A percentile compares a stretch with the other conserved stretches of the same genome.
Evolutionary conservation across 1,140 invertebrate genomes (phyloP).

Genomic region (Nomia melanderi): DNA sequence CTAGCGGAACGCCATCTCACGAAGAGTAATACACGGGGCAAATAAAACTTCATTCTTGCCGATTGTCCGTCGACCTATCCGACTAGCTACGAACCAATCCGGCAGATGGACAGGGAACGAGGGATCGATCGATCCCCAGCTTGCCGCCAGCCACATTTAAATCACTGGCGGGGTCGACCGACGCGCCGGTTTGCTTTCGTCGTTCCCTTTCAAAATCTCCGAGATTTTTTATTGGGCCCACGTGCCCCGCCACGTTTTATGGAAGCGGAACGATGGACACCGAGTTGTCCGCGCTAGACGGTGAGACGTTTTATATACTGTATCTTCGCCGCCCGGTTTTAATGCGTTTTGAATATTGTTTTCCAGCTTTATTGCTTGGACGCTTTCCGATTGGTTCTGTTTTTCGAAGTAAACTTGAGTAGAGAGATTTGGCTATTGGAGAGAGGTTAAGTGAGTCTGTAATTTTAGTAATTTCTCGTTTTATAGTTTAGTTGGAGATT

Average conservation of each 20-base stretch:
- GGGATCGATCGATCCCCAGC: conserved; percentile 54
- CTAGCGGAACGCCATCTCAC: conserved; percentile 46
- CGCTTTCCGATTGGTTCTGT: no score
- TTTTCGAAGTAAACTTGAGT: no score
- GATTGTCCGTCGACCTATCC: conserved; percentile 59
- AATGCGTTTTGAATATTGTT: no score
- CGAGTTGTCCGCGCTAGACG: not conserved
- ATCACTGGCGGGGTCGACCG: conserved; percentile 22
- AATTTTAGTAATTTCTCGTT: no score
- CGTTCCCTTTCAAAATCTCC: not conserved
- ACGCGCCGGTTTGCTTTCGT: not conserved
- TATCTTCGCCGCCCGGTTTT: no score
- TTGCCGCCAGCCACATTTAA: conserved; percentile 56
- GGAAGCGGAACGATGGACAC: no score
- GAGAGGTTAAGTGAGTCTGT: no score
- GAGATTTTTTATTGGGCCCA: not conserved
- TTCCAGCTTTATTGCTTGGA: no score
- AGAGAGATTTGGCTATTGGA: no score
- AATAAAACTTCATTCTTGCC: conserved; percentile 70
- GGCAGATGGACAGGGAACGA: conserved; percentile 57
- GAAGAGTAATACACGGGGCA: conserved; percentile 61
- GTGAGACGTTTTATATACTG: no score
- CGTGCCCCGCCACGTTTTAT: no score
- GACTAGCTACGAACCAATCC: conserved; percentile 55
- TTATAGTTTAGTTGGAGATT: no score